Base-by-base conservation (phyloP, 2,113 vertebrate genomes). In the Boleophthalmus pectinirostris region DNA sequence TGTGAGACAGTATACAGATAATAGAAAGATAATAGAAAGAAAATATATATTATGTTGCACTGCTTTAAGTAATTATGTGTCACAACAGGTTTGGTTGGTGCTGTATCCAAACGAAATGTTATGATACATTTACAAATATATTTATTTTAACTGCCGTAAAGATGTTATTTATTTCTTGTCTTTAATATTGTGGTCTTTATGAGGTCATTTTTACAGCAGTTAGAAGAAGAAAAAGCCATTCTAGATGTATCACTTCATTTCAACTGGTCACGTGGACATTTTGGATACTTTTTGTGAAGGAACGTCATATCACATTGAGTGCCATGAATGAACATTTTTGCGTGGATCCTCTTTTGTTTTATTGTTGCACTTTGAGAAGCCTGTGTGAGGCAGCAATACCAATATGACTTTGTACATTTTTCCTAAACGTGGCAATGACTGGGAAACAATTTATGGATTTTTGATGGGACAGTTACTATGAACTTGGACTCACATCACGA, bases 341-440 rank as follows among this genome's bases (percentile, higher is more conserved):
- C 1, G 61, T 72, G 20, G 72, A 74, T 61, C 66, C 29, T 47
- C n/a, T 73, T 69, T 73, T 1, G 82, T 80, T 79, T 74, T 76
- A 85, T 77, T 72, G 77, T 81, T 83, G 82, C 89, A 91, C 88
- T 88, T 90, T 90, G 80, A 82, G 88, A 81, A 82, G 81, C 77
- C 80, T 73, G 46, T 25, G 65, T 82, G 83, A 74, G 79, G 85
- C 79, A 82, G 84, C 82, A 85, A 81, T 85, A 82, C 79, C 35
- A 58, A 67, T 77, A 38, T 75, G 71, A 84, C 54, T 75, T 80
- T 86, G 82, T 88, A 85, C 80, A 84, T 73, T 85, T 74, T 82
- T 46, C 61, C 57, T 76, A 71, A 68, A 70, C 33, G 53, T 81
- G 51, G 33, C 20, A 77, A 46, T 67, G 63, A 81, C 70, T 57